Conservation (phyloP, 2,113 vertebrate species). For the Mixornis gularis region DNA sequence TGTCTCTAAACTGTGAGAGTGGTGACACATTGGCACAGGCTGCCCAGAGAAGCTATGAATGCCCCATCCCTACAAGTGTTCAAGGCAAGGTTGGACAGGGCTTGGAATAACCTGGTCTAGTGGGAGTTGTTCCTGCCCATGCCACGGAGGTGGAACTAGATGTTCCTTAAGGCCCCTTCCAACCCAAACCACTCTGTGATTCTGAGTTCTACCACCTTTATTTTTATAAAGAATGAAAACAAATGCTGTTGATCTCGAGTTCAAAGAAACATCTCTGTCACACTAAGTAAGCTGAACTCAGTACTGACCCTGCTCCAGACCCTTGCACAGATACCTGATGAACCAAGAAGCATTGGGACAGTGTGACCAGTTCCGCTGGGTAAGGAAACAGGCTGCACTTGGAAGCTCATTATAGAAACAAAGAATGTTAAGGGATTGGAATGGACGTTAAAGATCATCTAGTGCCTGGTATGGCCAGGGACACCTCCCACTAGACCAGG, state of each 20-base stretch:
- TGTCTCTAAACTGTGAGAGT: not conserved
- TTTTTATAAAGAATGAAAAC: not conserved
- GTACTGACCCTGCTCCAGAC: not conserved
- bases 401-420: not conserved
- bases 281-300: accelerated
- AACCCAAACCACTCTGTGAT: not conserved
- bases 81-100: not conserved
- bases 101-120: not conserved
- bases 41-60: not conserved
- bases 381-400: not conserved
- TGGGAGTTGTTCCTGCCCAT: not conserved
- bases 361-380: accelerated
- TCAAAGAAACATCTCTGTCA: not conserved
- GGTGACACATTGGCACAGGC: not conserved
- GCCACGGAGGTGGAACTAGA: not conserved
- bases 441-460: not conserved
- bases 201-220: not conserved
- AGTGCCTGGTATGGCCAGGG: not conserved
- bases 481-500: not conserved
- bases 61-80: not conserved
- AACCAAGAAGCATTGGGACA: accelerated
- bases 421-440: not conserved
- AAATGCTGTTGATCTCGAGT: not conserved
- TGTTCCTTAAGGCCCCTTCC: not conserved
- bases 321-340: not conserved